phyloP scores from a whole-genome alignment of 1,140 invertebrate species.

The Drosophila tani region DNA sequence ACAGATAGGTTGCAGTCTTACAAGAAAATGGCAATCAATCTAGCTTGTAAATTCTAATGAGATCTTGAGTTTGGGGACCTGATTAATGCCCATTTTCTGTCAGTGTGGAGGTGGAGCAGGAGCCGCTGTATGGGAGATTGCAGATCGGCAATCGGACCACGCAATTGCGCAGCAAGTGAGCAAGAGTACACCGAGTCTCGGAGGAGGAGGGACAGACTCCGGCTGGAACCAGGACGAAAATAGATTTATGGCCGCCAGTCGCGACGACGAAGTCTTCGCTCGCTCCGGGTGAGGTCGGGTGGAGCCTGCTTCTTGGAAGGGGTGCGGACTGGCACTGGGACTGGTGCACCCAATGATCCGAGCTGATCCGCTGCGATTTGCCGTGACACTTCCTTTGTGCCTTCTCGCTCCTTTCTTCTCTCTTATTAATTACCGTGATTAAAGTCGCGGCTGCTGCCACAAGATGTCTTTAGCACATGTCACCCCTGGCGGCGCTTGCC shows the following conservation, averaged over 20 bases:
- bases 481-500: conserved; percentile 42
- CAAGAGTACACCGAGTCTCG: conserved; percentile 22
- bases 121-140: conserved; percentile 16
- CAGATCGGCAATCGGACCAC: conserved; percentile 15
- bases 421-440: conserved; percentile 78
- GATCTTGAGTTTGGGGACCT: neutral
- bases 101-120: conserved; percentile 16
- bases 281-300: conserved; percentile 61
- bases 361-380: conserved; percentile 34
- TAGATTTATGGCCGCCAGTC: conserved; percentile 78
- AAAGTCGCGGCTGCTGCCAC: conserved; percentile 58
- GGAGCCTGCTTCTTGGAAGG: conserved; percentile 18
- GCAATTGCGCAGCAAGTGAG: conserved; percentile 76
- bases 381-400: conserved; percentile 62
- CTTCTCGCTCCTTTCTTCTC: conserved; percentile 23
- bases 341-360: conserved; percentile 6
- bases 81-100: conserved; percentile 1
- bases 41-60: neutral
- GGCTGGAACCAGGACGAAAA: conserved; percentile 70
- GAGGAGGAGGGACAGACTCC: conserved; percentile 7
- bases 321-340: conserved; percentile 5
- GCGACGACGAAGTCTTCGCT: conserved; percentile 41
- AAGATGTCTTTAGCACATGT: conserved; percentile 76
- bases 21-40: neutral
- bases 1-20: neutral